Conservation (phyloP, 2,113 vertebrate species). For the Cyanocitta stelleri region DNA sequence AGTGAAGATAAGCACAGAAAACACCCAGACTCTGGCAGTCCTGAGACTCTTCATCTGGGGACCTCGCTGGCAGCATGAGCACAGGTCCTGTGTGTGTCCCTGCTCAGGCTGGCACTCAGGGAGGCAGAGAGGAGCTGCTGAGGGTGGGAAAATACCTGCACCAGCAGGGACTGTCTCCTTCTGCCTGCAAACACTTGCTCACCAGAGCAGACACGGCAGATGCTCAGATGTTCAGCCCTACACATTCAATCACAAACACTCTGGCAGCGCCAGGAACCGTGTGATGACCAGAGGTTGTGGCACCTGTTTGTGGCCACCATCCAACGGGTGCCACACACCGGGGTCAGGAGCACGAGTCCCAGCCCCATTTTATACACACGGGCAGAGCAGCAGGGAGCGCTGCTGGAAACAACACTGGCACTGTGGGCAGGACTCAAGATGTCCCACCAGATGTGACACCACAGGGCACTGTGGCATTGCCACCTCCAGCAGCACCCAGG, state of each 20-base stretch:
- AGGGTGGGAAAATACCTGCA: not conserved
- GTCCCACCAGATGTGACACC: not conserved
- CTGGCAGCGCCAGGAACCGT: accelerated
- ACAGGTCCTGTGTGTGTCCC: not conserved
- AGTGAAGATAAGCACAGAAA: not conserved
- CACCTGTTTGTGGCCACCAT: not conserved
- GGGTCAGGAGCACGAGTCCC: accelerated
- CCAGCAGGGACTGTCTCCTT: not conserved
- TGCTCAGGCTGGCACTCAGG: not conserved
- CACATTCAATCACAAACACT: not conserved
- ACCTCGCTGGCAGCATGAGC: not conserved
- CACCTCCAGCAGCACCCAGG: not conserved
- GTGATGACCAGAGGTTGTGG: not conserved
- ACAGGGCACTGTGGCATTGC: not conserved
- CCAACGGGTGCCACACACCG: accelerated
- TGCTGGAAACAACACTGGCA: accelerated
- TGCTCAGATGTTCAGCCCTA: not conserved
- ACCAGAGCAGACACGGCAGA: not conserved
- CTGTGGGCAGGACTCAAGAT: accelerated
- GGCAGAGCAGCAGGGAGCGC: not conserved
- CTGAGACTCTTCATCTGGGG: accelerated
- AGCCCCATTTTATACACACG: accelerated
- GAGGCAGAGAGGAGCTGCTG: not conserved
- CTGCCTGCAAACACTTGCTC: slow-evolving; percentile 32
- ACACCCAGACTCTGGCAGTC: not conserved